Conservation (phyloP, 2,113 vertebrate species). For the Calidris pugnax region DNA sequence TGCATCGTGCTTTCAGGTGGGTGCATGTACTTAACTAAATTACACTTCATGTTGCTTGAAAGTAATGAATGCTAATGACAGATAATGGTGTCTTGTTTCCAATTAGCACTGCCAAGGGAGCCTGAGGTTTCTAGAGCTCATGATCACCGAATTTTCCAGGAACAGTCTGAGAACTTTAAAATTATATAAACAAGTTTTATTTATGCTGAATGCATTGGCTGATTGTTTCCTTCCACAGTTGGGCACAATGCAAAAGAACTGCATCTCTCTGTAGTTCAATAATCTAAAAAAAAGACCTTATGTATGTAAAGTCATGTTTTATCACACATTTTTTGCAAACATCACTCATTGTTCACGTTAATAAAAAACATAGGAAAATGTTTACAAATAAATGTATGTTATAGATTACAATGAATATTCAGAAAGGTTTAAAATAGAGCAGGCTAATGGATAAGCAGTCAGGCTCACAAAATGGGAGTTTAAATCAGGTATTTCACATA, state of each 20-base stretch:
- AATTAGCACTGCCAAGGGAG: conserved; percentile 43
- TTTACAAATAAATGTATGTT: background rate
- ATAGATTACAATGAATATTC: background rate
- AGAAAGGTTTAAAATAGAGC: background rate
- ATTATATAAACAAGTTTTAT: conserved; percentile 28
- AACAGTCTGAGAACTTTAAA: conserved; percentile 37
- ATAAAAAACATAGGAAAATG: background rate
- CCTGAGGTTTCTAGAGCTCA: conserved; percentile 21
- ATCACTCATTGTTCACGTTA: background rate
- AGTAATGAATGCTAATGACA: conserved; percentile 63
- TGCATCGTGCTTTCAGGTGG: conserved; percentile 39
- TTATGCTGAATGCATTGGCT: conserved; percentile 41
- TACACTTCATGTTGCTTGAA: conserved; percentile 12
- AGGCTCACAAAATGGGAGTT: background rate
- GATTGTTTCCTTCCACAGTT: conserved; percentile 1
- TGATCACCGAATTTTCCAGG: conserved; percentile 29
- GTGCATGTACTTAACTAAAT: conserved; percentile 47
- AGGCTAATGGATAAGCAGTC: background rate
- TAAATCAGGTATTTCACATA: background rate
- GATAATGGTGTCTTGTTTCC: conserved; percentile 56
- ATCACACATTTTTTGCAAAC: background rate
- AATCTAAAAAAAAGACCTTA: background rate
- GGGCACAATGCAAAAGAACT: background rate
- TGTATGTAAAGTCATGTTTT: background rate
- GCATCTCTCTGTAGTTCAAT: background rate